Base-by-base conservation (phyloP, 2,797 vertebrate species). In the Micromesistius poutassou region DNA sequence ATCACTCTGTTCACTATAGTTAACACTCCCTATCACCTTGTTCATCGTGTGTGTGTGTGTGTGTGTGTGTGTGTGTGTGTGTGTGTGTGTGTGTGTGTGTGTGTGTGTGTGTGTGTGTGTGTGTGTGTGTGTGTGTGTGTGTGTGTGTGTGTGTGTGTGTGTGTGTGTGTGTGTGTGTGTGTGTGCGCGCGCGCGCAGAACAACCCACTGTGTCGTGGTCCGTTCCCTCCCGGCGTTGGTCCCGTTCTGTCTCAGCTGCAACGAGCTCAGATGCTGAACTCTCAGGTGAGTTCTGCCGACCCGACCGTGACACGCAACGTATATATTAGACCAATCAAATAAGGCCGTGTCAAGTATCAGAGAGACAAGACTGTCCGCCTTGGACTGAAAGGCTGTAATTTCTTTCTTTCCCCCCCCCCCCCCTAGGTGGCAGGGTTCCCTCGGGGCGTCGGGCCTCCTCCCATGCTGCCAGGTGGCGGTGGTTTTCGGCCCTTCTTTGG, bases 161-260 rank as follows among this genome's bases (percentile, higher is more conserved):
- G n/a, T n/a, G n/a, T n/a, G n/a, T n/a, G n/a, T n/a, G n/a, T n/a
- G n/a, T n/a, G n/a, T n/a, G n/a, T n/a, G n/a, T n/a, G n/a, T n/a
- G n/a, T n/a, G n/a, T n/a, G n/a, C n/a, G n/a, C n/a, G n/a, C n/a
- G n/a, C n/a, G n/a, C n/a, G n/a, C 77, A 98, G 96, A 98, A 96
- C 78, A 96, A 96, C 75, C 96, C 96, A 0, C 91, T 98, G 74
- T 94, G 94, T 78, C 92, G 93, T 2, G 87, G 91, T 76, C 92
- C 96, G 0, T 98, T 98, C 76, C 94, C 96, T 70, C 90, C 95
- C 71, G 94, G 89, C 36, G 95, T 97, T 30, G 93, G 95, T 78
- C 95, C 96, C 0, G 95, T 98, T 76, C 93, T 99, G 88, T 97
- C 95, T 78, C 97, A 96, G 82, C 94, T 98, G 81, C 97, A 98